Conservation (phyloP, 2,113 vertebrate species). For the Sylvietta virens region DNA sequence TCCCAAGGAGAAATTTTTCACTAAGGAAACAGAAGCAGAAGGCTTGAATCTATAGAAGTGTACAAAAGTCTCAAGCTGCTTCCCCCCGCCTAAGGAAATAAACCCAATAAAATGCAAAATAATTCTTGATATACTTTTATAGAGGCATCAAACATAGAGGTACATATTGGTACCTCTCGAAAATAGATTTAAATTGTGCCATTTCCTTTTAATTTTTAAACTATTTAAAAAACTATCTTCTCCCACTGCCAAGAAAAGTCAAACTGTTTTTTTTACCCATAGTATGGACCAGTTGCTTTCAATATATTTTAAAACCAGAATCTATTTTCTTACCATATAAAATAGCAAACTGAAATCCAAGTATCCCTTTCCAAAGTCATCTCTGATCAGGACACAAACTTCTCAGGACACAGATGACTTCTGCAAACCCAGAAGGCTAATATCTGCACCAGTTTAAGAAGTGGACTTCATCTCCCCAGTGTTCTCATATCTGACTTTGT, state of each 20-base stretch:
- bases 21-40: not conserved
- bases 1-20: not conserved
- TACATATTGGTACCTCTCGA: not conserved
- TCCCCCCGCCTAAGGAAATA: not conserved
- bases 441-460: not conserved
- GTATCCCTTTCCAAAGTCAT: not conserved
- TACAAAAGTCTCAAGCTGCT: not conserved
- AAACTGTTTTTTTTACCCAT: not conserved
- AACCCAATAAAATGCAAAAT: not conserved
- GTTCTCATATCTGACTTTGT: not conserved
- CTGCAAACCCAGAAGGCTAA: not conserved
- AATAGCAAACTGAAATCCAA: not conserved
- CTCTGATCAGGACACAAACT: not conserved
- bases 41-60: not conserved
- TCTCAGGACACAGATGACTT: not conserved
- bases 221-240: not conserved
- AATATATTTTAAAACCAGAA: not conserved
- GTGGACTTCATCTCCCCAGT: not conserved
- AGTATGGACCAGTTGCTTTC: not conserved
- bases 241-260: not conserved
- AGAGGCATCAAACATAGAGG: not conserved
- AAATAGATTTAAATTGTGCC: not conserved
- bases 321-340: not conserved
- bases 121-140: not conserved
- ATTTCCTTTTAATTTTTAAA: not conserved